Conservation (phyloP, 2,113 vertebrate species). For the Trematomus loennbergii region DNA sequence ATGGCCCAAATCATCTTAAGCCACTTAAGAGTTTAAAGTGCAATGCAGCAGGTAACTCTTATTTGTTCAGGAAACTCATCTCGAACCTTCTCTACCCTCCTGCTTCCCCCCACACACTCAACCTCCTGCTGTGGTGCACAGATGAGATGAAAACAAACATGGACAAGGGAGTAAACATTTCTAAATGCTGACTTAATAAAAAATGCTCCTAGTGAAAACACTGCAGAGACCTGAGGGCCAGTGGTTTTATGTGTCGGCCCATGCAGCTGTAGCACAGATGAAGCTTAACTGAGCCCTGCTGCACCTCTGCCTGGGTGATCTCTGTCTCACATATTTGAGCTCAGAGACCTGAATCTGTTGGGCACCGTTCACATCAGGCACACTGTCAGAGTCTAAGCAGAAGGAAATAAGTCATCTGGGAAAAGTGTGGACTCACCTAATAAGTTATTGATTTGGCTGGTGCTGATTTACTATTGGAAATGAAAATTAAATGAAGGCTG, state of each 20-base stretch:
- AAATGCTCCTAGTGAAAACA: conserved; percentile 64
- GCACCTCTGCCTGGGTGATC: conserved; percentile 49
- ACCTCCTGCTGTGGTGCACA: conserved; percentile 51
- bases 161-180: conserved; percentile 65
- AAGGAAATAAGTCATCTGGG: conserved; percentile 56
- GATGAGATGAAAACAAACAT: conserved; percentile 76
- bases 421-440: conserved; percentile 59
- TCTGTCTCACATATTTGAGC: conserved; percentile 40
- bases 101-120: conserved; percentile 18
- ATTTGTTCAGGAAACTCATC: conserved; percentile 63
- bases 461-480: conserved; percentile 40
- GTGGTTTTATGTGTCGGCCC: conserved; percentile 41
- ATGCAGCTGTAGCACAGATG: conserved; percentile 68
- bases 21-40: conserved; percentile 39
- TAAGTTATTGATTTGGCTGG: conserved; percentile 68
- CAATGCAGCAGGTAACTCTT: conserved; percentile 46
- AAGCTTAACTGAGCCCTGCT: conserved; percentile 35
- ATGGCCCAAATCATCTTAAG: conserved; percentile 3
- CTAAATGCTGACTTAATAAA: conserved; percentile 78
- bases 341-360: conserved; percentile 27
- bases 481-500: conserved; percentile 58
- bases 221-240: conserved; percentile 48
- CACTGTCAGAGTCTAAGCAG: conserved; percentile 13
- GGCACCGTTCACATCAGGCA: conserved; percentile 3
- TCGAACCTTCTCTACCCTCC: conserved; percentile 26